Percentiles rank a stretch among this genome's conserved stretches.
phyloP scores from a whole-genome alignment of 2,888 invertebrate genomes.

The Drymonia ruficornis region DNA sequence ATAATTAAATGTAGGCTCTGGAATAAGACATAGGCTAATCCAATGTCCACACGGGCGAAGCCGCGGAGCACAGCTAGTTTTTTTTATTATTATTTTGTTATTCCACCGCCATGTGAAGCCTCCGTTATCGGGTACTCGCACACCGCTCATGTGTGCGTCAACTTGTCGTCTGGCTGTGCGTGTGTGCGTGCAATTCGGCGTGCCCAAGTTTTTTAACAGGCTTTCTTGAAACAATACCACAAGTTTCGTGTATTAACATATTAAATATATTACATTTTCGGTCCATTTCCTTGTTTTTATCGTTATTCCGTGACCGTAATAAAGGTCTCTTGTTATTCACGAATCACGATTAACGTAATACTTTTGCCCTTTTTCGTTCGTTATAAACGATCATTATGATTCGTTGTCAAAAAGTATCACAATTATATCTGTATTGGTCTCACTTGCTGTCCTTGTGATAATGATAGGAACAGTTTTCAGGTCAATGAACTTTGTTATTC shows the following conservation, averaged over 20 bases:
- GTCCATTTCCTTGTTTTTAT: slow-evolving; percentile 7
- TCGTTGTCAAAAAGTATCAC: background rate
- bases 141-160: slow-evolving; percentile 29
- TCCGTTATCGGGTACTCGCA: slow-evolving; percentile 24
- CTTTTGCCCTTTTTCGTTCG: background rate
- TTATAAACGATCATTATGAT: background rate
- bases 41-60: too few relatives aligned
- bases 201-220: slow-evolving; percentile 2
- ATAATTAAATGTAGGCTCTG: too few relatives aligned
- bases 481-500: too few relatives aligned
- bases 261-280: slow-evolving; percentile 2
- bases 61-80: too few relatives aligned
- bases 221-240: slow-evolving; percentile 1
- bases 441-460: too few relatives aligned
- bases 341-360: slow-evolving; percentile 3
- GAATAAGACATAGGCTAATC: too few relatives aligned
- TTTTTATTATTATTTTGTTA: too few relatives aligned
- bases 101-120: slow-evolving; percentile 14
- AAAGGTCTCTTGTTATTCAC: slow-evolving; percentile 5
- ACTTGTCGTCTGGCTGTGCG: slow-evolving; percentile 40
- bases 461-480: too few relatives aligned
- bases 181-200: slow-evolving; percentile 54
- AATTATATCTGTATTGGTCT: too few relatives aligned
- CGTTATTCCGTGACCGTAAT: slow-evolving; percentile 8
- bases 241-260: background rate